These are phyloP conservation scores for Drosophila triauraria DNA, from an alignment of 1,140 invertebrate genomes.

Conservation along the genomic window DNA sequence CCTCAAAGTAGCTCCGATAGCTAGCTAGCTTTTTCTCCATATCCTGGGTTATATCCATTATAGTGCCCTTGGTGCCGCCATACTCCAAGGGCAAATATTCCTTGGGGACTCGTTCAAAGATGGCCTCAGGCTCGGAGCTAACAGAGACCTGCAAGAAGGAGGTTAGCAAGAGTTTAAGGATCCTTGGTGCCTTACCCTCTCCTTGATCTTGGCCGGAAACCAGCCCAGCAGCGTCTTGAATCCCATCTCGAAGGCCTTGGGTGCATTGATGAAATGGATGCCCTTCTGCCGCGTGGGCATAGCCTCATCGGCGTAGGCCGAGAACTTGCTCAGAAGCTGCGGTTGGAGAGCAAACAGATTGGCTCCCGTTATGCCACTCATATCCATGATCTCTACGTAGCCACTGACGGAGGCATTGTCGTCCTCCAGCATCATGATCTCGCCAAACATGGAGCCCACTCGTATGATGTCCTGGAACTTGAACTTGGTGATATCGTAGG, in stretches of 20 bases:
- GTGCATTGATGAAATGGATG: slow-evolving; percentile 86
- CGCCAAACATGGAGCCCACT: slow-evolving; percentile 79
- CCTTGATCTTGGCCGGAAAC: slow-evolving; percentile 75
- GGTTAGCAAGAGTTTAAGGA: background rate
- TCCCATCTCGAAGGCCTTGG: slow-evolving; percentile 85
- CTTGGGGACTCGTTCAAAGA: slow-evolving; percentile 85
- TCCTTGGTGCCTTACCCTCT: slow-evolving; percentile 37
- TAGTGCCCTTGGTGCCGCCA: slow-evolving; percentile 86
- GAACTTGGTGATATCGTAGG: slow-evolving; percentile 73
- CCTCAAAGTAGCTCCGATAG: slow-evolving; percentile 85
- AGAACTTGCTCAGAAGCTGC: slow-evolving; percentile 85
- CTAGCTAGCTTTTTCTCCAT: slow-evolving; percentile 86
- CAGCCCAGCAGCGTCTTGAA: slow-evolving; percentile 86
- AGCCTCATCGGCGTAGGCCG: slow-evolving; percentile 86
- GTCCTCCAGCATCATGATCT: slow-evolving; percentile 85
- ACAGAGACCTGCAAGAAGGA: slow-evolving; percentile 60
- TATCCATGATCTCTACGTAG: slow-evolving; percentile 85
- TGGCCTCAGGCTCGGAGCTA: slow-evolving; percentile 74
- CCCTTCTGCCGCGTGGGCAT: slow-evolving; percentile 86
- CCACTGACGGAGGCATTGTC: slow-evolving; percentile 82
- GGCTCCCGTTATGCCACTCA: slow-evolving; percentile 82
- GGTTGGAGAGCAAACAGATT: slow-evolving; percentile 86
- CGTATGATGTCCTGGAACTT: slow-evolving; percentile 82
- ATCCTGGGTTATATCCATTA: slow-evolving; percentile 84
- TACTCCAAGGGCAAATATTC: slow-evolving; percentile 87